phyloP scores from a whole-genome alignment of 2,113 vertebrate species.

The Antechinus stuartii region DNA sequence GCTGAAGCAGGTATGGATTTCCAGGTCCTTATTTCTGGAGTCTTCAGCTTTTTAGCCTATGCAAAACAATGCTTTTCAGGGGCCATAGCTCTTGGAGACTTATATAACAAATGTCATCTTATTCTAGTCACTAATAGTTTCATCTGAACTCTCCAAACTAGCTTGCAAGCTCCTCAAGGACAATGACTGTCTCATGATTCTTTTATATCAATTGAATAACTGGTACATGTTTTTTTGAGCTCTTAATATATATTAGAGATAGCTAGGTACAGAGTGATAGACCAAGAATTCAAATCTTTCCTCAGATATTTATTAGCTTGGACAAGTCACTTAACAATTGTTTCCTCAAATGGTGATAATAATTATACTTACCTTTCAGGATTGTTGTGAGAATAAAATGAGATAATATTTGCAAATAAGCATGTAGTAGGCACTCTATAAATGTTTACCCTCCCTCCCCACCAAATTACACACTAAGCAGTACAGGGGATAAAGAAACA shows the following conservation, averaged over 20 bases:
- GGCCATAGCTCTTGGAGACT: not conserved
- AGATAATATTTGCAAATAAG: not conserved
- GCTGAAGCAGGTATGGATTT: not conserved
- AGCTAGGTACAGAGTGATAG: not conserved
- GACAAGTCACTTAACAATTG: not conserved
- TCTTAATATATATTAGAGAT: not conserved
- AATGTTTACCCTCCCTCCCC: not conserved
- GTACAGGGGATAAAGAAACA: not conserved
- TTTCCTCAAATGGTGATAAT: not conserved
- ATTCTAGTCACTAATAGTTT: too few relatives aligned
- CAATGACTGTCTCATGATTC: not conserved
- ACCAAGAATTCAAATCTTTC: not conserved
- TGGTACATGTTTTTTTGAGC: not conserved
- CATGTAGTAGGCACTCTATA: not conserved
- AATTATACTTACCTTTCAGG: not conserved
- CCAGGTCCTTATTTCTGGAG: not conserved
- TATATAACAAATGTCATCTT: not conserved
- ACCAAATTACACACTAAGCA: not conserved
- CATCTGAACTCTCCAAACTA: not conserved
- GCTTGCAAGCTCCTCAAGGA: not conserved
- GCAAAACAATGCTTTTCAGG: not conserved
- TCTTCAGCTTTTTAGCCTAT: not conserved
- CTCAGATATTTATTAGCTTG: not conserved
- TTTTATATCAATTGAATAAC: not conserved
- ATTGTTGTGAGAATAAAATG: not conserved